Evolutionary conservation across 2,113 vertebrate species (phyloP), one percentile per base, ranked within the genome.

Genomic region (Colinus virginianus): DNA sequence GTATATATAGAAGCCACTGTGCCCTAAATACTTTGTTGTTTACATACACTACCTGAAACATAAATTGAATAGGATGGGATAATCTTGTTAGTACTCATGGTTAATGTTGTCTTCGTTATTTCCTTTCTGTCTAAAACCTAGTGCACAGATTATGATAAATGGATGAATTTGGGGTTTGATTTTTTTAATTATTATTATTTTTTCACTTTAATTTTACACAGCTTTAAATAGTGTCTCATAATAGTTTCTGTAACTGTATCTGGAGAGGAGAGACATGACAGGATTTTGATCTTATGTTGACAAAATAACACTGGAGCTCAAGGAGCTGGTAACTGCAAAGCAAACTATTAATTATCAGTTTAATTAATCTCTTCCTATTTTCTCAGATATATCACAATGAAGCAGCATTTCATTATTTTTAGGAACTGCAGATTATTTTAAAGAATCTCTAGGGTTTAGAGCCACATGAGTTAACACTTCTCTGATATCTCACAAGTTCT

Each of bases 311-410:
- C 49, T 96, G 89, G 92, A 96, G 84, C 75, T 84, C 71, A 67
- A 59, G 38, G 32, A 94, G 46, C 22, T 91, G 63, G 75, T 87
- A 87, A 68, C 67, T 94, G 93, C 93, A 94, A 96, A 92, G 43
- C 55, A 96, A 93, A 87, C 91, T 80, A 85, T 83, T 89, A 89
- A 95, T 96, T 95, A 92, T 79, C 87, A 64, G 38, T 92, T 95
- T 87, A 92, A 95, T 95, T 95, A 96, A 89, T 91, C 94, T 94
- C 74, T 68, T 92, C 81, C 59, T 46, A 76, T 67, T 92, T 88
- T 90, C 56, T 61, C 48, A 71, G 69, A 61, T 45, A 49, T 74
- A 45, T 46, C 92, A 77, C 38, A 21, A 61, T 82, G 42, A 94
- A 87, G 59, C 25, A 92, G 82, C 84, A 84, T 70, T 85, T 25